These are phyloP conservation scores for Indicator indicator DNA, from an alignment of 2,113 vertebrate genomes.

Conservation along the genomic window DNA sequence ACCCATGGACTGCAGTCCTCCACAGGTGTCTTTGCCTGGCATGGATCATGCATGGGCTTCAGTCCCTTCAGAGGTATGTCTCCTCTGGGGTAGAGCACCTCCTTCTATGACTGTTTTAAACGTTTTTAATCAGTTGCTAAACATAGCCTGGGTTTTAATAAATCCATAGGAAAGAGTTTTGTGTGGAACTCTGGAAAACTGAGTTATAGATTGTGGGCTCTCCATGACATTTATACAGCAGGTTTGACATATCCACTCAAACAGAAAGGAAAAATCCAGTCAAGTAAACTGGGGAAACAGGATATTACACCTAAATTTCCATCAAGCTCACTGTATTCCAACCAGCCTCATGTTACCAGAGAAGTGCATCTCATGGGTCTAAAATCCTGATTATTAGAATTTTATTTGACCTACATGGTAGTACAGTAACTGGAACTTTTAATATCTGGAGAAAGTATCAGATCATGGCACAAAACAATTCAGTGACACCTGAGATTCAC, in stretches of 20 bases:
- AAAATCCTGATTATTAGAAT: background rate
- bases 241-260: background rate
- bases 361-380: background rate
- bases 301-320: background rate
- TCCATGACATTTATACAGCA: background rate
- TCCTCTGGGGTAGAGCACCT: too few relatives aligned
- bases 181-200: background rate
- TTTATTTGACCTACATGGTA: background rate
- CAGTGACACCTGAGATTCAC: background rate
- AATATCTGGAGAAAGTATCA: background rate
- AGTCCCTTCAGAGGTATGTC: too few relatives aligned
- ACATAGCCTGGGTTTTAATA: background rate
- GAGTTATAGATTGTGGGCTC: background rate
- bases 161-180: background rate
- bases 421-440: background rate
- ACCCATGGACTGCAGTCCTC: too few relatives aligned
- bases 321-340: background rate
- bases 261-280: background rate
- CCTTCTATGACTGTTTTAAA: too few relatives aligned
- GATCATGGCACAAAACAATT: background rate
- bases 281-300: background rate
- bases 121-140: background rate
- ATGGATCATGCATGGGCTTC: too few relatives aligned
- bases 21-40: too few relatives aligned
- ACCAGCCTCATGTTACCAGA: background rate